Evolutionary conservation across 2,888 invertebrate species (phyloP).

Genomic region (Serripes groenlandicus): DNA sequence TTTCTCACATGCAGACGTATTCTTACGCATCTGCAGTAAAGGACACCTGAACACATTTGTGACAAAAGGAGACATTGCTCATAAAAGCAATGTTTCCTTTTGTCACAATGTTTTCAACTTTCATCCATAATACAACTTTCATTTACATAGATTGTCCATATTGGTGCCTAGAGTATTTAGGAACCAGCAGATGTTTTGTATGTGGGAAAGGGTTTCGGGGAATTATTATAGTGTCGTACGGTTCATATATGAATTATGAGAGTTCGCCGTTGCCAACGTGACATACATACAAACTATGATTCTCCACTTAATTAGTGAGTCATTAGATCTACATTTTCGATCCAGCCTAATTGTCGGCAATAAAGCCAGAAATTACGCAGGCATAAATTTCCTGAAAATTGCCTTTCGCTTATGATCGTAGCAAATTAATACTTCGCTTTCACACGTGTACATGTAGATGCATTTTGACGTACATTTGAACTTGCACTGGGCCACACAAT

Average conservation of each 20-base stretch:
- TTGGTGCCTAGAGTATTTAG: too few species aligned
- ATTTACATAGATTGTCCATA: too few species aligned
- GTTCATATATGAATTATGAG: too few species aligned
- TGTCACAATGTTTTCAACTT: neutral
- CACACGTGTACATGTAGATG: too few species aligned
- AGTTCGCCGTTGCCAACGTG: neutral
- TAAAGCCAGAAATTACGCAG: neutral
- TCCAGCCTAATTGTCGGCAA: neutral
- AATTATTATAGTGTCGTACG: too few species aligned
- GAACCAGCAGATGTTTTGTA: too few species aligned
- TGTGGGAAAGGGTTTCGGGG: too few species aligned
- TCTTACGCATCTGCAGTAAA: neutral
- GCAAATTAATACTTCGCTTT: neutral
- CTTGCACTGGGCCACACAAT: too few species aligned
- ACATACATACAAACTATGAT: neutral
- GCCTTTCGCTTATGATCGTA: neutral
- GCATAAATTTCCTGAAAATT: neutral
- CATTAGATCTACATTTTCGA: neutral
- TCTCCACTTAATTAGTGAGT: neutral
- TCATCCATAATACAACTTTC: too few species aligned
- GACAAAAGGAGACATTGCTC: constrained; percentile 1
- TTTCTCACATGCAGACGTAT: neutral
- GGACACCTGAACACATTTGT: neutral
- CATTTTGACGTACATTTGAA: too few species aligned
- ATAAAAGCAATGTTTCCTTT: constrained; percentile 1